Conservation (phyloP, 1,140 invertebrate genomes). For the Batillaria attramentaria region DNA sequence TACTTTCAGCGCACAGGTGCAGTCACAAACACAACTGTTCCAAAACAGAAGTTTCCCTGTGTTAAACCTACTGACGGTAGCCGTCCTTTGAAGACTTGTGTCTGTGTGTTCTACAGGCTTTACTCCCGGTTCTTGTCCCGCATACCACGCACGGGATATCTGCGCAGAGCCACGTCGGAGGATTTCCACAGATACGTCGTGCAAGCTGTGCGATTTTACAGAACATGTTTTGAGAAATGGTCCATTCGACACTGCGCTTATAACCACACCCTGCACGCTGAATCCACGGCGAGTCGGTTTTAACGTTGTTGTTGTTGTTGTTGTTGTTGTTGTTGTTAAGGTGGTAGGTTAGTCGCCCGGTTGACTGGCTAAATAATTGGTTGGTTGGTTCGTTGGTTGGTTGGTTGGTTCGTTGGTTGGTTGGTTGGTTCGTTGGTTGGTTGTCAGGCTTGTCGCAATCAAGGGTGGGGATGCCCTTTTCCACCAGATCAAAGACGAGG, state of each 20-base stretch:
- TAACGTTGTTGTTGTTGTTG: too few species aligned
- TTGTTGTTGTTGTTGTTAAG: constrained; percentile 16
- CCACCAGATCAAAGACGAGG: too few species aligned
- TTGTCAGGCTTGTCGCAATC: not conserved
- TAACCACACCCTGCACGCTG: constrained; percentile 28
- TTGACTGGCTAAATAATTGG: not conserved
- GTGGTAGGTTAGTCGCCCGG: not conserved
- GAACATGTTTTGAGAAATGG: constrained; percentile 30
- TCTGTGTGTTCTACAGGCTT: constrained; percentile 34
- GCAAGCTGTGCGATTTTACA: constrained; percentile 31
- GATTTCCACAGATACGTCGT: constrained; percentile 36
- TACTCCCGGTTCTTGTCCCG: constrained; percentile 44
- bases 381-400: not conserved
- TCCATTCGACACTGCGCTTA: constrained; percentile 44
- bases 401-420: not conserved
- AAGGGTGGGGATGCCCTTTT: too few species aligned
- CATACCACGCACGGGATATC: constrained; percentile 27
- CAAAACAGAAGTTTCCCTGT: too few species aligned
- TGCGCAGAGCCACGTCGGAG: constrained; percentile 19
- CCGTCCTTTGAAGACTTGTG: too few species aligned
- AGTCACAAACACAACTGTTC: too few species aligned
- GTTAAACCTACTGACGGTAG: too few species aligned
- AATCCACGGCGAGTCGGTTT: constrained; percentile 3
- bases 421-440: not conserved
- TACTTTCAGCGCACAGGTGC: too few species aligned